Base-by-base conservation (phyloP, 64 coral and sea anemone genomes). In the Montipora efflorescens region DNA sequence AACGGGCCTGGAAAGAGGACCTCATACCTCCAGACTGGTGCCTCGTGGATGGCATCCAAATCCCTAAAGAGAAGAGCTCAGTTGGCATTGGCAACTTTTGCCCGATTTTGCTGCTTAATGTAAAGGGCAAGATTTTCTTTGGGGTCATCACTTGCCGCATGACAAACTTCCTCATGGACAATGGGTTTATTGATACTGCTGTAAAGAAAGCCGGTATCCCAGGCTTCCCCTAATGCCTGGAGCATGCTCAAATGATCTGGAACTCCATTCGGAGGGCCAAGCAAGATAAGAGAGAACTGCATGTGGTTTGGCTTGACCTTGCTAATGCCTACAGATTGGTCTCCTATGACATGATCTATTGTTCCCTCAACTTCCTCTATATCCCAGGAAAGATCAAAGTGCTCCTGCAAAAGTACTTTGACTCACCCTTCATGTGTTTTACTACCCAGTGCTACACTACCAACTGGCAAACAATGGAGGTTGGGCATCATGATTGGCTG, bases 201-300 rank as follows among this genome's bases (percentile, higher is more conserved):
- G 77, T 90, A 48, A 64, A 90, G 77, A 90, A 90, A 80, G 89
- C 57, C 16, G 14, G 87, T 45, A 78, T 89, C 58, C 73, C 74
- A 13, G 74, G 28, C 1, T 76, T 76, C 74, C 74, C 74, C 46
- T 3, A 75, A 89, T 77, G 8, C 43, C 13, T 45, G n/a, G 22
- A 59, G 49, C 46, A 14, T 78, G 53, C 13, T 89, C 74, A 18
- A 77, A 43, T 48, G 20, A 59, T 23, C 43, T 44, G 67, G 67
- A 3, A 55, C 52, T 53, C 51, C 51, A 2, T 53, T 1, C 84
- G 47, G 72, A 48, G 19, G 20, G 84, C 67, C 13, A 87, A 69
- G 64, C 67, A 67, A 49, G 72, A 53, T 19, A 74, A 87, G 72
- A 67, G 22, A 23, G 82, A 85, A 25, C 62, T 87, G 58, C 46